Evolutionary conservation across 2,113 vertebrate genomes (phyloP).

Genomic region (Mustelus asterias): DNA sequence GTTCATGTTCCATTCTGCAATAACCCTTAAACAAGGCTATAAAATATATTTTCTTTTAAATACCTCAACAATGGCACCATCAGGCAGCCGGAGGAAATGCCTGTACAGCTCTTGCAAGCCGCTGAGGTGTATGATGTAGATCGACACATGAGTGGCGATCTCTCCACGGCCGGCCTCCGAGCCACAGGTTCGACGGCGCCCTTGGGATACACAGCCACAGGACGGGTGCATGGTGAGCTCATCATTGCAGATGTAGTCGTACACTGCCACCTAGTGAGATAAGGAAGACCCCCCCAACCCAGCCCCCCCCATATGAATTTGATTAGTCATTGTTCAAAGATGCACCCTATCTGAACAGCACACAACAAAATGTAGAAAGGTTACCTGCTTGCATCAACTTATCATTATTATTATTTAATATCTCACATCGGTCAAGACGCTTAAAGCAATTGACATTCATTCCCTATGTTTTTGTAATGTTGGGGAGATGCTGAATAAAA

Average conservation of each 20-base stretch:
- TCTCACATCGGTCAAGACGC: neutral
- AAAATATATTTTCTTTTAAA: constrained; percentile 25
- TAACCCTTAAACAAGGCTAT: neutral
- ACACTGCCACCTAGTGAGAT: constrained; percentile 80
- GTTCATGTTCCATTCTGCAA: neutral
- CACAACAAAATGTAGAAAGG: constrained; percentile 52
- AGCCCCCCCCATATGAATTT: constrained; percentile 46
- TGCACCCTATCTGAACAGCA: constrained; percentile 54
- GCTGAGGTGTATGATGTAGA: constrained; percentile 70
- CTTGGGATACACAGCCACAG: constrained; percentile 50
- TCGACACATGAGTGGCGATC: constrained; percentile 60
- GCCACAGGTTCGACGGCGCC: constrained; percentile 37
- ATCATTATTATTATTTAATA: neutral
- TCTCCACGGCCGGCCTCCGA: constrained; percentile 43
- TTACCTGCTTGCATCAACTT: constrained; percentile 45
- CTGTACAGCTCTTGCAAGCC: constrained; percentile 68
- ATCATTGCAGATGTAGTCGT: constrained; percentile 75
- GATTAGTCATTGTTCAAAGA: constrained; percentile 60
- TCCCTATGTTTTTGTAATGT: neutral
- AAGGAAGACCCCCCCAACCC: constrained; percentile 39
- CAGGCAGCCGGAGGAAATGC: constrained; percentile 75
- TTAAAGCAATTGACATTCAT: constrained; percentile 4
- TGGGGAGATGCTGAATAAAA: neutral
- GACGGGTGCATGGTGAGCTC: constrained; percentile 48
- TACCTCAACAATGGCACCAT: constrained; percentile 83